Evolutionary conservation across 2,113 vertebrate genomes (phyloP), one percentile per base, ranked within the genome.

Genomic region (Anarhynchus alexandrinus): DNA sequence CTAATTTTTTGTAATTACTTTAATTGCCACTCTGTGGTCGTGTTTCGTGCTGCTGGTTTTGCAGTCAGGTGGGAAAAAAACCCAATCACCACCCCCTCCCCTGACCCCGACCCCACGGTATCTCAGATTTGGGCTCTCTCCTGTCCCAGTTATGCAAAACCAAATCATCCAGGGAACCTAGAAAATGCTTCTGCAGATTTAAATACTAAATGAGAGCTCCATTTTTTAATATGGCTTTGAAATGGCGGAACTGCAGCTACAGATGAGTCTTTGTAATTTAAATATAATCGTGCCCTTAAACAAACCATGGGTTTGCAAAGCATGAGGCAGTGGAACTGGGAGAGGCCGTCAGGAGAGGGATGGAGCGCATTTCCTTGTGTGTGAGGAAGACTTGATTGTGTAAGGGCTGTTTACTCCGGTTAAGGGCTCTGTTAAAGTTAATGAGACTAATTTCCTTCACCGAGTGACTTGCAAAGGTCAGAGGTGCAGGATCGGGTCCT

Each of bases 1-100:
- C 90, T 97, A 80, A 93, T 93, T 95, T 86, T 94, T 91, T n/a
- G 77, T 90, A 95, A 95, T 97, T 92, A 87, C 66, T 95, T 93
- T 95, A 96, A 97, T 96, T 95, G 87, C 94, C 82, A 96, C 64
- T 58, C 71, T 47, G 76, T 77, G 77, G 92, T 84, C 87, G 81
- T 38, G 27, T 81, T 96, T 91, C 1, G 4, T 86, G 93, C 86
- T 61, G 58, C 81, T 91, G 72, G 77, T 72, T 96, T 86, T 89
- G 83, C 92, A 84, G 87, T 47, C 59, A 91, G 94, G 73, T 89
- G 92, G 66, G 78, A 23, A 67, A 52, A 74, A 43, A 70, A 34
- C 1, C 5, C 34, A 26, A 2, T 26, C 11, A 11, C 40, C 40
- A 8, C 12, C 49, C 34, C 9, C 11, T 8, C 21, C 36, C 7